A percentile compares a stretch with the other conserved stretches of the same genome.
Evolutionary conservation across 2,888 invertebrate genomes (phyloP).

Genomic region (Synergus umbraculus): DNA sequence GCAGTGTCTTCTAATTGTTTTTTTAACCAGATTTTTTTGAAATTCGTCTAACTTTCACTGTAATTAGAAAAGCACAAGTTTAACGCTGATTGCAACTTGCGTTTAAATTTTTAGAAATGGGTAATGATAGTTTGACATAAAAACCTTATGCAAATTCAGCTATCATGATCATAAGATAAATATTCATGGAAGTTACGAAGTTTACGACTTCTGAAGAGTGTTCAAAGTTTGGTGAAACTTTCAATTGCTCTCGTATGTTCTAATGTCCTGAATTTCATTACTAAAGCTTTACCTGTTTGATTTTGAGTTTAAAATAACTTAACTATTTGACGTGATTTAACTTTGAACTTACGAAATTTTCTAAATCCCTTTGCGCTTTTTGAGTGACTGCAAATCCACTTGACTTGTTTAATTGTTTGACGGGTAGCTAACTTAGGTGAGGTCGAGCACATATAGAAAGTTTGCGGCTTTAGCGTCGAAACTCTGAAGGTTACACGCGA

Average conservation of each 20-base stretch:
- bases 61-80: neutral
- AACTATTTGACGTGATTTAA: neutral
- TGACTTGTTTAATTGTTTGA: slow-evolving; percentile 39
- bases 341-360: neutral
- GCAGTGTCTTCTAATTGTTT: slow-evolving; percentile 16
- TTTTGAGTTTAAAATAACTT: neutral
- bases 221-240: neutral
- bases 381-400: slow-evolving; percentile 25
- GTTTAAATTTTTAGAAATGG: neutral
- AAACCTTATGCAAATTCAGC: neutral
- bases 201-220: neutral
- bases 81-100: neutral
- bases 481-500: slow-evolving; percentile 40
- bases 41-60: neutral
- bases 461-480: slow-evolving; percentile 35
- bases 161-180: neutral
- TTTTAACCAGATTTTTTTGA: neutral
- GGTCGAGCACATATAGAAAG: slow-evolving; percentile 3
- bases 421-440: slow-evolving; percentile 25
- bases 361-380: slow-evolving; percentile 45
- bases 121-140: neutral
- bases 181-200: neutral
- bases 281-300: neutral
- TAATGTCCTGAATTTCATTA: slow-evolving; percentile 10
- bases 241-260: too few species aligned